Conservation (phyloP, 2,113 vertebrate species). For the Aix galericulata region DNA sequence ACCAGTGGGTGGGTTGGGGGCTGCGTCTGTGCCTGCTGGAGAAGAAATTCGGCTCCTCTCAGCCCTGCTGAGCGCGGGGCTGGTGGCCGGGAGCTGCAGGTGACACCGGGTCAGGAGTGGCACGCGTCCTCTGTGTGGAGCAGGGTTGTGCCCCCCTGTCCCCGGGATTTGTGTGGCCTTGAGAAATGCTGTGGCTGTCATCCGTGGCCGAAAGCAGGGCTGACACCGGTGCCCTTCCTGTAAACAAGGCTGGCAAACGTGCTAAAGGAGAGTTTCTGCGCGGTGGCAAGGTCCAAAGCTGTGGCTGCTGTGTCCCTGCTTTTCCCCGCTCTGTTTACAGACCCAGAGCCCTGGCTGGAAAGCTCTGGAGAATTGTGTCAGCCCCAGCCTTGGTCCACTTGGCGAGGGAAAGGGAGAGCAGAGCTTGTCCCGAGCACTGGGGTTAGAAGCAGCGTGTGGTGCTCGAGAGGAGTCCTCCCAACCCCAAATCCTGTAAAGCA, state of each 20-base stretch:
- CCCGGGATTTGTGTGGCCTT: not conserved
- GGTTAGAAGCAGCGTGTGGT: fast-evolving
- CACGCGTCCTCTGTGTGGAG: fast-evolving
- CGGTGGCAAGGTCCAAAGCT: not conserved
- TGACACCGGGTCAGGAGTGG: fast-evolving
- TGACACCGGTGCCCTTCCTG: not conserved
- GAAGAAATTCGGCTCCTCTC: not conserved
- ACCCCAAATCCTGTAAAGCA: not conserved
- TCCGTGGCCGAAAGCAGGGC: fast-evolving
- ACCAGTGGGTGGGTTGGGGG: not conserved
- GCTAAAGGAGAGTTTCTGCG: not conserved
- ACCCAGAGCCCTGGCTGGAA: not conserved
- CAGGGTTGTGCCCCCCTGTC: not conserved
- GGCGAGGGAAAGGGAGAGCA: not conserved
- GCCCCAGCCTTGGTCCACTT: not conserved
- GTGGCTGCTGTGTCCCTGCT: not conserved
- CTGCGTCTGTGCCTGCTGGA: not conserved
- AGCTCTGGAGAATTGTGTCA: not conserved
- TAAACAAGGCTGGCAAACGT: fast-evolving
- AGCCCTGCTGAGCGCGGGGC: not conserved
- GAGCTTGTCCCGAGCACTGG: not conserved
- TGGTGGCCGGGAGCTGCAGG: not conserved
- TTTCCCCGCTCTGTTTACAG: not conserved
- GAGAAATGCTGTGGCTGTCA: not conserved
- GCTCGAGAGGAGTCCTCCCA: not conserved